Base-by-base conservation (phyloP, 1,140 invertebrate species). In the Panulirus ornatus region DNA sequence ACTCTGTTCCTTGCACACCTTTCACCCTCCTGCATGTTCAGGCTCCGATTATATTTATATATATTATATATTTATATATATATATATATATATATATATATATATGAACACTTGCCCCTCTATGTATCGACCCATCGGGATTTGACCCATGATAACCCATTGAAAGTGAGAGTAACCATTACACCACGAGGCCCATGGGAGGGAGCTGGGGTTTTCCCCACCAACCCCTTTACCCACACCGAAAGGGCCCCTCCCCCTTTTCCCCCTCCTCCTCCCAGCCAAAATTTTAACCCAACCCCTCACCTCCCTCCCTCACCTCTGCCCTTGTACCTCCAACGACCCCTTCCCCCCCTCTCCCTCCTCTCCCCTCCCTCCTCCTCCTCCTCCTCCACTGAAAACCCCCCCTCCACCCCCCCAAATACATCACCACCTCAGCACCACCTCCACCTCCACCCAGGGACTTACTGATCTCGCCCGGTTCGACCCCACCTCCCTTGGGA, bases 391-490 rank as follows among this genome's bases (percentile, higher is more conserved):
- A 3, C n/a, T 42, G 8, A 44, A 1, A 1, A n/a, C 40, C 34
- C 19, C 5, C 63, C n/a, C 42, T 44, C 42, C 38, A 42, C 19
- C 8, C 16, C n/a, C 16, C 30, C 5, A 27, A 5, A 6, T 27
- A 44, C 47, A 16, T 54, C 47, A 9, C 30, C 30, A 19, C 47
- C 27, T 14, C 16, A 27, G 0, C 6, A 1, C 51, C 51, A n/a
- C 34, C n/a, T 36, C 22, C 63, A 3, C 66, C 44, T 30, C n/a
- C 40, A 16, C 3, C 11, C 16, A 2, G 5, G 1, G 3, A 95
- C 96, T 96, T 94, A 99, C 98, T 96, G 93, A 98, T 98, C 94
- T 99, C 97, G 27, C 98, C 98, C 0, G 97, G 95, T 58, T 96
- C 93, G 2, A 99, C 96, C 16, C 95, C 95, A 51, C 97, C 96